Evolutionary conservation across 2,113 vertebrate genomes (phyloP).

Genomic region (Mobula hypostoma): DNA sequence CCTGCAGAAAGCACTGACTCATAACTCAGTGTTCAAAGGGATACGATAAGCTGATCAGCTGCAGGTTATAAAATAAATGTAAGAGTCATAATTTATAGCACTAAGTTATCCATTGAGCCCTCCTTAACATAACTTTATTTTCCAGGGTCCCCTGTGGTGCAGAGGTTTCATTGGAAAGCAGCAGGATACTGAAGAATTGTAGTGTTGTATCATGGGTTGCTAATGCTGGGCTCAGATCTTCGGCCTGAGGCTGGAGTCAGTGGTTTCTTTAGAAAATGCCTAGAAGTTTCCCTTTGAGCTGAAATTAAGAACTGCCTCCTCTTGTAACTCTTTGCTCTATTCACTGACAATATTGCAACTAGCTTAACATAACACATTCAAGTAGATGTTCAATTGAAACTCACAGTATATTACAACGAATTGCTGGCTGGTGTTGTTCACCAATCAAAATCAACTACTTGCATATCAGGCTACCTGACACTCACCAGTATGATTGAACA

Average conservation of each 20-base stretch:
- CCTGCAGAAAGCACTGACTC: background rate
- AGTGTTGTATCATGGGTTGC: background rate
- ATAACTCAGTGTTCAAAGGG: background rate
- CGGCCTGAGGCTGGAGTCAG: background rate
- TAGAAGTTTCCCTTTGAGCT: constrained; percentile 14
- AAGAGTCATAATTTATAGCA: background rate
- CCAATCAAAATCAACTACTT: background rate
- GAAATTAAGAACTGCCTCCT: background rate
- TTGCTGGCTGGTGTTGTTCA: background rate
- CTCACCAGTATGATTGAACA: background rate
- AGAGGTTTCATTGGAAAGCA: background rate
- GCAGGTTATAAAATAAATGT: background rate
- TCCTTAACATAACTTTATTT: background rate
- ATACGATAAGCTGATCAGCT: background rate
- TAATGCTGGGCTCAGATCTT: background rate
- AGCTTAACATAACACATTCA: background rate
- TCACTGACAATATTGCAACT: background rate
- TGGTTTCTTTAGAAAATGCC: constrained; percentile 16
- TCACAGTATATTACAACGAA: background rate
- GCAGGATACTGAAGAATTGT: background rate
- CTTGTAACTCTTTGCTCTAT: background rate
- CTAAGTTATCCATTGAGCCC: background rate
- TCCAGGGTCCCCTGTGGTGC: background rate
- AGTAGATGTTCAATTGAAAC: constrained; percentile 1
- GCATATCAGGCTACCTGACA: background rate